These are phyloP conservation scores for Anastatus disparis DNA, from an alignment of 1,140 invertebrate genomes.

Conservation along the genomic window DNA sequence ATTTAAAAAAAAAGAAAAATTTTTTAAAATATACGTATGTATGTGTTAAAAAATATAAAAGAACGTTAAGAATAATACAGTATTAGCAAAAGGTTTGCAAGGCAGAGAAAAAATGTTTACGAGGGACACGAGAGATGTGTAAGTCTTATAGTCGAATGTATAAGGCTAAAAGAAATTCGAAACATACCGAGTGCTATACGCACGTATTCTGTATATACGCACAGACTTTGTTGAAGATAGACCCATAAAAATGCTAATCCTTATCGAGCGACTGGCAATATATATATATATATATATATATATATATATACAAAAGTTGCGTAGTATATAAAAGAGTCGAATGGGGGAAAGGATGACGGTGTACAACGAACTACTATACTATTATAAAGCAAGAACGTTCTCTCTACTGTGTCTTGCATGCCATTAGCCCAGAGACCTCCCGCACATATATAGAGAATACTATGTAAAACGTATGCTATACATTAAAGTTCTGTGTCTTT, in stretches of 20 bases:
- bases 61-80: not conserved
- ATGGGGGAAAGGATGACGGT: slow-evolving; percentile 10
- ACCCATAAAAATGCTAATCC: slow-evolving; percentile 69
- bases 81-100: not conserved
- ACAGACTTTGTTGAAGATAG: too few species aligned
- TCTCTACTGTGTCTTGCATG: slow-evolving; percentile 55
- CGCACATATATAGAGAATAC: too few species aligned
- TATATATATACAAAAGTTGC: not conserved
- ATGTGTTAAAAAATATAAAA: too few species aligned
- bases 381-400: slow-evolving; percentile 32
- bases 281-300: too few species aligned
- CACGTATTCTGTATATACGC: too few species aligned
- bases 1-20: too few species aligned
- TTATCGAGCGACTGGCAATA: slow-evolving; percentile 65
- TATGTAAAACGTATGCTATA: too few species aligned
- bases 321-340: slow-evolving; percentile 41
- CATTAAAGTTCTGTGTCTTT: too few species aligned
- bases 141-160: not conserved
- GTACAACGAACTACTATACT: slow-evolving; percentile 16
- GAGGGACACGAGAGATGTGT: not conserved
- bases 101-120: slow-evolving; percentile 29
- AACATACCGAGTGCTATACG: too few species aligned
- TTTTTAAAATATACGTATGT: too few species aligned
- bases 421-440: slow-evolving; percentile 67
- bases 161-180: not conserved